These are phyloP conservation scores for Clivina fossor DNA, from an alignment of 2,888 invertebrate species.

Conservation along the genomic window DNA sequence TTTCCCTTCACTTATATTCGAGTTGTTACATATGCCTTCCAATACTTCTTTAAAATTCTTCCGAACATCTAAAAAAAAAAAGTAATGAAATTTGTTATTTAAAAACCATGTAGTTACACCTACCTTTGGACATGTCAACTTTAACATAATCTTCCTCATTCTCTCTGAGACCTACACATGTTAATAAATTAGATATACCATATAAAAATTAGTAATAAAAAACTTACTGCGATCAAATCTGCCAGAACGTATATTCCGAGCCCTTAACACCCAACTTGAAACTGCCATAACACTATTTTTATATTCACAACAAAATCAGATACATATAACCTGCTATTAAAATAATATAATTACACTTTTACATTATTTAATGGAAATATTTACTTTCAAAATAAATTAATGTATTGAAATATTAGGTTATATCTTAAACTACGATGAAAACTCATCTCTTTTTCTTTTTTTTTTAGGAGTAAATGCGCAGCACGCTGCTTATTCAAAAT, in stretches of 20 bases:
- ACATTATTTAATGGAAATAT: slow-evolving; percentile 16
- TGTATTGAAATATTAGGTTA: slow-evolving; percentile 29
- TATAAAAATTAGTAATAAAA: slow-evolving; percentile 28
- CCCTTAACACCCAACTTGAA: slow-evolving; percentile 59
- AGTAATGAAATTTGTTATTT: slow-evolving; percentile 35
- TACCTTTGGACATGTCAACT: slow-evolving; percentile 59
- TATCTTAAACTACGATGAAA: slow-evolving; percentile 25
- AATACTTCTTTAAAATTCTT: slow-evolving; percentile 68
- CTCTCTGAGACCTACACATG: slow-evolving; percentile 55
- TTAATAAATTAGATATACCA: slow-evolving; percentile 35
- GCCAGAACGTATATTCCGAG: slow-evolving; percentile 53
- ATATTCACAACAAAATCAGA: slow-evolving; percentile 8
- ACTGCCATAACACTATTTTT: slow-evolving; percentile 52
- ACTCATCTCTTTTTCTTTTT: slow-evolving; percentile 31
- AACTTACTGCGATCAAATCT: slow-evolving; percentile 53
- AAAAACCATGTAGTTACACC: slow-evolving; percentile 16
- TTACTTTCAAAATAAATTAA: slow-evolving; percentile 22
- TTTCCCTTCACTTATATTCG: slow-evolving; percentile 71
- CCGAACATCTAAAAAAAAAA: slow-evolving; percentile 52
- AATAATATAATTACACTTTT: slow-evolving; percentile 4
- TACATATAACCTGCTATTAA: slow-evolving; percentile 8
- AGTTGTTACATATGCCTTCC: slow-evolving; percentile 63
- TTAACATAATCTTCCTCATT: slow-evolving; percentile 63
- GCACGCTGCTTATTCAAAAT: no score
- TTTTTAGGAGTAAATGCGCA: no score